A percentile compares a stretch with the other conserved stretches of the same genome.
Evolutionary conservation across 2,797 vertebrate species (phyloP).

Genomic region (Perdix hodgsoniae): DNA sequence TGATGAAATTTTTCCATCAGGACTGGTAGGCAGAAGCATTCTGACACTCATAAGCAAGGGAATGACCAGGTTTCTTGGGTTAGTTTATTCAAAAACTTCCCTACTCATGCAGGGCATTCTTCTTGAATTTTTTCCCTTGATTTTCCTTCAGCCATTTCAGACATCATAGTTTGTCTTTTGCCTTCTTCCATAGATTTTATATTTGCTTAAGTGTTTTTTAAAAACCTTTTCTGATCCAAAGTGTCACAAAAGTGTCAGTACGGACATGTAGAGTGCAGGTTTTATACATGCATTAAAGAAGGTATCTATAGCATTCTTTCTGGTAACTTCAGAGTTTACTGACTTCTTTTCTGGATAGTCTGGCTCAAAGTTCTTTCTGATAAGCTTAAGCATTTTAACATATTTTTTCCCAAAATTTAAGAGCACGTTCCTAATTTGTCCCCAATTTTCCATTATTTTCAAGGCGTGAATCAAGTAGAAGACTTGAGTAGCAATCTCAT

Average conservation of each 20-base stretch:
- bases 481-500: not conserved
- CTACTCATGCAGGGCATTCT: not conserved
- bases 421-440: not conserved
- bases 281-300: not conserved
- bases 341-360: not conserved
- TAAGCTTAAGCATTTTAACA: not conserved
- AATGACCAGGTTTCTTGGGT: not conserved
- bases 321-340: not conserved
- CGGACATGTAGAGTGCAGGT: not conserved
- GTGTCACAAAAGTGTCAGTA: too few relatives aligned
- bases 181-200: not conserved
- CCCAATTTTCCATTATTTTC: not conserved
- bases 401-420: not conserved
- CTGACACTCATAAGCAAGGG: not conserved
- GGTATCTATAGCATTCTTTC: not conserved
- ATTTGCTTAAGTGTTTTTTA: not conserved
- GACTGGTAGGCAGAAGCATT: slow-evolving; percentile 14
- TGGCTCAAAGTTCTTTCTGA: not conserved
- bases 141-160: not conserved
- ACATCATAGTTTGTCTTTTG: not conserved
- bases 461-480: not conserved
- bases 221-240: not conserved
- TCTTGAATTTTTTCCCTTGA: not conserved
- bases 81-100: not conserved
- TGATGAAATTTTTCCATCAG: not conserved